These are phyloP conservation scores for Notothenia rossii DNA, from an alignment of 2,113 vertebrate genomes.

Conservation along the genomic window DNA sequence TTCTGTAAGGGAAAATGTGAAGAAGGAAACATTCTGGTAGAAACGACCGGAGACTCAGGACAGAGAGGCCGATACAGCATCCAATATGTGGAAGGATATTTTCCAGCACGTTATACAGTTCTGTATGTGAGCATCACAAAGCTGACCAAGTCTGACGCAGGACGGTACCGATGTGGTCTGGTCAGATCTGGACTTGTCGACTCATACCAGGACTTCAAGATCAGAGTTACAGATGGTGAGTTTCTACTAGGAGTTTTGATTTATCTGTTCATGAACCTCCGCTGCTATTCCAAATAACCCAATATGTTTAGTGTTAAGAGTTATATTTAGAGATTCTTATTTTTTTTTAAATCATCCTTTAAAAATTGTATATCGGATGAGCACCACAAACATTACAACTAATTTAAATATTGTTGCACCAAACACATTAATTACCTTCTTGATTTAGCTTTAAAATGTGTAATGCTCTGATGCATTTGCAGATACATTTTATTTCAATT, in stretches of 20 bases:
- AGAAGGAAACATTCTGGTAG: too few species aligned
- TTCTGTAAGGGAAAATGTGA: too few species aligned
- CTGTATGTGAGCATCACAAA: too few species aligned
- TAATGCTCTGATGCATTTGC: neutral
- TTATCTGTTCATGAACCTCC: neutral
- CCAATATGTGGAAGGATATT: too few species aligned
- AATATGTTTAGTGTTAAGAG: neutral
- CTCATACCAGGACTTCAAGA: neutral
- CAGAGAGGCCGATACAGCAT: too few species aligned
- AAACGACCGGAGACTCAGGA: too few species aligned
- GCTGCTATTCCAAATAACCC: neutral
- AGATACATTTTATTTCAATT: neutral
- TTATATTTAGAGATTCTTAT: neutral
- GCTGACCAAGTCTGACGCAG: too few species aligned
- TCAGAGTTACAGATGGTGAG: constrained; percentile 34
- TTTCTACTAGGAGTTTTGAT: constrained; percentile 6
- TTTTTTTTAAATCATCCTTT: too few species aligned
- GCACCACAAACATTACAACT: too few species aligned
- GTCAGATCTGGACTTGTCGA: rapidly evolving
- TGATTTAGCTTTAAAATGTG: neutral
- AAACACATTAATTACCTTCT: neutral
- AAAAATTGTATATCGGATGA: too few species aligned
- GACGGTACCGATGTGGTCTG: constrained; percentile 14
- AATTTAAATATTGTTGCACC: too few species aligned
- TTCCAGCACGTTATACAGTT: too few species aligned